Percentiles rank a stretch among this genome's conserved stretches.
These are phyloP conservation scores for Nesidiocoris tenuis DNA, from an alignment of 2,888 invertebrate genomes.

Conservation along the genomic window DNA sequence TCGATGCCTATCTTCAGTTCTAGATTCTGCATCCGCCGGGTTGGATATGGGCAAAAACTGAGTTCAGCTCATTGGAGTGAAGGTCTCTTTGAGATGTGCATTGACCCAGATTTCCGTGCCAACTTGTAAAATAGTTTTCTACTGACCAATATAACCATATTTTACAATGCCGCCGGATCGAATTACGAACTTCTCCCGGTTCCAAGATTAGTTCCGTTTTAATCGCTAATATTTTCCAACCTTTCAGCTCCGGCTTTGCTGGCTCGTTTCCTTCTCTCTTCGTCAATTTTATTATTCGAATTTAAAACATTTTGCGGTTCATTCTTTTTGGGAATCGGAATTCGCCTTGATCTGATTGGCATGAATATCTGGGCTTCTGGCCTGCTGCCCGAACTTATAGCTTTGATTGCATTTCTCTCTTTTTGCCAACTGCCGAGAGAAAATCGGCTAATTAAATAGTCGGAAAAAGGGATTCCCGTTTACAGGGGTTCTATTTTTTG, in stretches of 20 bases:
- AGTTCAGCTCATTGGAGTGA: no score
- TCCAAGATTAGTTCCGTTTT: no score
- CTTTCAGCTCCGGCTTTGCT: no score
- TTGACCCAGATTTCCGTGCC: slow-evolving; percentile 36
- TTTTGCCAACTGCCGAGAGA: not conserved
- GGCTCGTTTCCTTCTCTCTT: no score
- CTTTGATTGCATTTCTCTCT: not conserved
- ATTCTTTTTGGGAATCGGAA: not conserved
- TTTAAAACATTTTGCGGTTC: no score
- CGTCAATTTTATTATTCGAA: no score
- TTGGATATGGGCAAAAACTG: no score
- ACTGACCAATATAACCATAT: not conserved
- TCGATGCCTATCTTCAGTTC: no score
- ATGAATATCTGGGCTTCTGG: not conserved
- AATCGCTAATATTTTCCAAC: no score
- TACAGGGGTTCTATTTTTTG: no score
- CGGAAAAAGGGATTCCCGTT: not conserved
- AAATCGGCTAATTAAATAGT: not conserved
- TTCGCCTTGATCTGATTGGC: not conserved
- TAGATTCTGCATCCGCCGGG: no score
- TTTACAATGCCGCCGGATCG: not conserved
- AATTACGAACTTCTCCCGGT: no score
- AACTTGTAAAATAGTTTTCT: slow-evolving; percentile 28
- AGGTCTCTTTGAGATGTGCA: slow-evolving; percentile 29
- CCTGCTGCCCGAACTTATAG: not conserved